phyloP scores from a whole-genome alignment of 2,797 vertebrate species.

The Crocodylus rhombifer region DNA sequence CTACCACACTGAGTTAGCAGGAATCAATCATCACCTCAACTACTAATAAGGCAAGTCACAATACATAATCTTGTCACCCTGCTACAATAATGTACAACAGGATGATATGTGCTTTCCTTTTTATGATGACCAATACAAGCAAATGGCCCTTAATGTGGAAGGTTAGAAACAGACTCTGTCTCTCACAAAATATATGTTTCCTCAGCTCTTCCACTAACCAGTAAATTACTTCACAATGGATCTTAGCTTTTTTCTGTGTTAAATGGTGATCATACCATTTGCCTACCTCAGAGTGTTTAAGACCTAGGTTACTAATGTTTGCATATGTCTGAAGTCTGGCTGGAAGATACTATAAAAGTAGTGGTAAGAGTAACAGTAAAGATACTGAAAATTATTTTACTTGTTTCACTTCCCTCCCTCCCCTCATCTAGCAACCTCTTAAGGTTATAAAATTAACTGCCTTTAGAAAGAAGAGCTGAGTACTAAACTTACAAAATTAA shows the following conservation, averaged over 20 bases:
- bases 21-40: not conserved
- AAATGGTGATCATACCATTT: not conserved
- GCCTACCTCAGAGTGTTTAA: not conserved
- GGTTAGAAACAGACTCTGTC: not conserved
- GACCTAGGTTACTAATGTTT: not conserved
- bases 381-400: not conserved
- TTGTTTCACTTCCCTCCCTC: not conserved
- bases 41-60: fast-evolving
- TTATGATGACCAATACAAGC: not conserved
- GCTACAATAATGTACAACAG: not conserved
- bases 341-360: not conserved
- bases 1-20: not conserved
- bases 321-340: not conserved
- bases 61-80: not conserved
- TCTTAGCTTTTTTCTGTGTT: not conserved
- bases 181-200: not conserved
- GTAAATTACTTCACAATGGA: not conserved
- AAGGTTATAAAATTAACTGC: not conserved
- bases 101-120: not conserved
- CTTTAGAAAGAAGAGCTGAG: slow-evolving; percentile 4
- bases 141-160: not conserved
- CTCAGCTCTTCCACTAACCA: not conserved
- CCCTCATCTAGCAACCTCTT: not conserved
- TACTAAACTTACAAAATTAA: not conserved
- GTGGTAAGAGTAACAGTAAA: not conserved